Evolutionary conservation across 2,797 vertebrate genomes (phyloP).

Genomic region (Cirrhinus mrigala): DNA sequence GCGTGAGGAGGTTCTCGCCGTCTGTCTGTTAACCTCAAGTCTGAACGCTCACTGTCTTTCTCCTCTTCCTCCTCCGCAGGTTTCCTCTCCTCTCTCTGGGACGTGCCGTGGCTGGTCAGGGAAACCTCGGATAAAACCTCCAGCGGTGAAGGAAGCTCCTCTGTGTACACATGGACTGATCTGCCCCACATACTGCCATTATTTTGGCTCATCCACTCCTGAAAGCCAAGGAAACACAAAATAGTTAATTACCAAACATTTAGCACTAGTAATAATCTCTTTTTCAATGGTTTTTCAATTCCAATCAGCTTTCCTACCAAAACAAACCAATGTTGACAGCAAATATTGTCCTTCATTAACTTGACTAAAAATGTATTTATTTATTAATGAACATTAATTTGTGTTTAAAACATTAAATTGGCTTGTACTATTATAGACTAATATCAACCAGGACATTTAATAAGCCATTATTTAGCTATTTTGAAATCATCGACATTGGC

Average conservation of each 20-base stretch:
- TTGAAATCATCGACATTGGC: too few relatives aligned
- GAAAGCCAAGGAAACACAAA: constrained; percentile 5
- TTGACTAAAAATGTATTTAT: neutral
- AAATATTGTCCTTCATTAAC: neutral
- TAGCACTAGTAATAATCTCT: neutral
- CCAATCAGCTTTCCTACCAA: neutral
- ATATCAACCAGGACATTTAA: too few relatives aligned
- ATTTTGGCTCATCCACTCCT: constrained; percentile 87
- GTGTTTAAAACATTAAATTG: neutral
- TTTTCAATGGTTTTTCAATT: neutral
- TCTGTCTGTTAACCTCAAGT: constrained; percentile 44
- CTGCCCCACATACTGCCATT: constrained; percentile 77
- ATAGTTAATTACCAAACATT: neutral
- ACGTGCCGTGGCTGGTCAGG: constrained; percentile 61
- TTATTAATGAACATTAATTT: neutral
- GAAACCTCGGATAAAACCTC: constrained; percentile 87
- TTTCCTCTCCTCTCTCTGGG: constrained; percentile 61
- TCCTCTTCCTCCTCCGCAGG: constrained; percentile 19
- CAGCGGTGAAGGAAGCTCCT: constrained; percentile 77
- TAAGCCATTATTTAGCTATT: neutral
- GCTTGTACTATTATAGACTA: too few relatives aligned
- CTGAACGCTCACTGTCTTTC: constrained; percentile 24
- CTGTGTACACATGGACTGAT: constrained; percentile 73
- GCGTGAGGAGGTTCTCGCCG: constrained; percentile 62
- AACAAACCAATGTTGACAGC: neutral